Conservation (phyloP, 2,797 vertebrate species). For the Pseudochromis fuscus region DNA sequence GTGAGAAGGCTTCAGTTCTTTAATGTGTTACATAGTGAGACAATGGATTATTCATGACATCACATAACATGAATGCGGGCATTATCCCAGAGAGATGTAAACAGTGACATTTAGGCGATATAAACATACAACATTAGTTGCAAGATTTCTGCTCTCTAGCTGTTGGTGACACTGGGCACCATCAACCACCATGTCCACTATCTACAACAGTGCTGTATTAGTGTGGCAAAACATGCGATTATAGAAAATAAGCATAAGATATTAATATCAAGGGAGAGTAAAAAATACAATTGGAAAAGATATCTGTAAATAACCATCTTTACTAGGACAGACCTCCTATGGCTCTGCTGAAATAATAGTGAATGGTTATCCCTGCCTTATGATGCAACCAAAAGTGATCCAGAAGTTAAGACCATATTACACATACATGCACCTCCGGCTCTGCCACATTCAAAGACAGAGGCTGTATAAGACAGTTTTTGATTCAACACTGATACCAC, state of each 20-base stretch:
- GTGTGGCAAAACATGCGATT: constrained; percentile 85
- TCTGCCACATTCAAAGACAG: constrained; percentile 85
- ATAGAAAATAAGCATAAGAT: constrained; percentile 84
- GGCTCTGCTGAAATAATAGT: constrained; percentile 84
- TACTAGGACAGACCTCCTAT: constrained; percentile 83
- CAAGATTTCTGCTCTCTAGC: constrained; percentile 74
- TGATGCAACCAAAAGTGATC: constrained; percentile 80
- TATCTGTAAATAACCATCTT: constrained; percentile 84
- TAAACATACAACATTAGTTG: constrained; percentile 81
- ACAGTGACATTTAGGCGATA: constrained; percentile 82
- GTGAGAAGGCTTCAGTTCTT: constrained; percentile 78
- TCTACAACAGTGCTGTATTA: constrained; percentile 84
- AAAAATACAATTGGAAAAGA: constrained; percentile 82
- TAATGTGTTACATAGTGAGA: constrained; percentile 76
- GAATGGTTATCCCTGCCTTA: constrained; percentile 81
- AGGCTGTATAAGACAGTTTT: constrained; percentile 82
- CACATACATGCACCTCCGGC: constrained; percentile 82
- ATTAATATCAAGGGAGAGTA: constrained; percentile 80
- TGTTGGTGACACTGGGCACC: constrained; percentile 70
- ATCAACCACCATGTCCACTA: constrained; percentile 77
- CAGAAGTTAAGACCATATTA: constrained; percentile 81
- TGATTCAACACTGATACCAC: constrained; percentile 84
- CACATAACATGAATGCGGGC: constrained; percentile 76
- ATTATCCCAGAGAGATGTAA: constrained; percentile 82
- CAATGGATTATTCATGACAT: constrained; percentile 78